Evolutionary conservation across 2,113 vertebrate genomes (phyloP).

Genomic region (Ascaphus truei): DNA sequence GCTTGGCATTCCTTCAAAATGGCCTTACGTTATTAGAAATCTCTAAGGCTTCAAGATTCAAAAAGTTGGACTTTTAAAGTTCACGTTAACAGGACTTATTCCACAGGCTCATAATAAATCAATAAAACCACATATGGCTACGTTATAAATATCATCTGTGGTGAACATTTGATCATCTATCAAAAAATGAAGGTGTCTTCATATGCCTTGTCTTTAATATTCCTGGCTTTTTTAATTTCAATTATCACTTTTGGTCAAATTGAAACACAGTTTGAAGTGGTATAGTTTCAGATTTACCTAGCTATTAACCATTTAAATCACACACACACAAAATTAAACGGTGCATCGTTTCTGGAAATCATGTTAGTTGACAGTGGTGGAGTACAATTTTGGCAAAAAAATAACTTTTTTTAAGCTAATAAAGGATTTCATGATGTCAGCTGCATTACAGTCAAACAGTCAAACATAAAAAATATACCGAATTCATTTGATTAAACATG

Average conservation of each 20-base stretch:
- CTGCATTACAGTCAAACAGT: not conserved
- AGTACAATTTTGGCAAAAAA: too few relatives aligned
- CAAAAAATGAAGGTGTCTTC: slow-evolving; percentile 55
- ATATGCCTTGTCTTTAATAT: slow-evolving; percentile 39
- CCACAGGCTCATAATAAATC: slow-evolving; percentile 80
- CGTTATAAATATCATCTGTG: slow-evolving; percentile 74
- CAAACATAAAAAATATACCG: not conserved
- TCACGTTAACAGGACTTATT: slow-evolving; percentile 75
- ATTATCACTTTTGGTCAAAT: not conserved
- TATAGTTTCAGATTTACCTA: too few relatives aligned
- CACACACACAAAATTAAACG: too few relatives aligned
- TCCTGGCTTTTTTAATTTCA: slow-evolving; percentile 31
- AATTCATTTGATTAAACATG: not conserved
- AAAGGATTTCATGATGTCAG: slow-evolving; percentile 5
- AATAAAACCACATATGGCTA: slow-evolving; percentile 70
- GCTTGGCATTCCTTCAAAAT: slow-evolving; percentile 71
- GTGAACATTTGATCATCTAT: slow-evolving; percentile 64
- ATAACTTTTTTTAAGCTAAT: not conserved
- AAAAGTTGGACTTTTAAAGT: slow-evolving; percentile 65
- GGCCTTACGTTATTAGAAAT: slow-evolving; percentile 76
- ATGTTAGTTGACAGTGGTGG: too few relatives aligned
- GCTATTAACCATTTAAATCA: too few relatives aligned
- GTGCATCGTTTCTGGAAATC: not conserved
- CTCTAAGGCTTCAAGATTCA: slow-evolving; percentile 68
- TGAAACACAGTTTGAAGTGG: not conserved